Base-by-base conservation (phyloP, 2,888 invertebrate species). In the Bellardia bayeri region DNA sequence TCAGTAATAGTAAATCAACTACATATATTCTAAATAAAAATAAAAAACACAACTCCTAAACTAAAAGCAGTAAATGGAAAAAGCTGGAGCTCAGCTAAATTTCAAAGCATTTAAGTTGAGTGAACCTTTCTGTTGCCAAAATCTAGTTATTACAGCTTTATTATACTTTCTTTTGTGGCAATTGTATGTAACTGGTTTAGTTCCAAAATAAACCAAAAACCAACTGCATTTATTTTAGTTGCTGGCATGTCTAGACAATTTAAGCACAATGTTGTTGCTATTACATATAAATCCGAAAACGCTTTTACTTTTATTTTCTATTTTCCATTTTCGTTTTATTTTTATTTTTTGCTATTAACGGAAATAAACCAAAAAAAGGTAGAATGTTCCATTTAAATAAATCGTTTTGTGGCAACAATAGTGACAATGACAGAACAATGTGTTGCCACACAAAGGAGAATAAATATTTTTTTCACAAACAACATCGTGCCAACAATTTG, bases 181-280 rank as follows among this genome's bases (percentile, higher is more conserved):
- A 13, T 79, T 68, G 11, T 49, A 8, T 16, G 1, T 58, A 79
- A 68, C 58, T 58, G 45, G 30, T 0, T 56, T 68, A 42, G 7
- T 58, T 79, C 14, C 5, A 58, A 16, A 45, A 68, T 23, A 69
- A 69, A 68, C 1, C 33, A 58, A n/a, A 61, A 33, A 37, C 49
- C 58, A 79, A 76, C 33, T 79, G 45, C 33, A 61, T 68, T 49
- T 23, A 49, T 68, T 45, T 79, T 79, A 33, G 16, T 9, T 79
- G 3, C 23, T 61, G 54, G n/a, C 56, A 45, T 68, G 79, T 79
- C 79, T 79, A 79, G 79, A 79, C 79, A 14, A 30, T 45, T 56
- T 37, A 56, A 66, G n/a, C 49, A 51, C 13, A 16, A 64, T 51
- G 63, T 11, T 51, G 63, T 11, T 37, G 3, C 37, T 16, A 33